phyloP scores from a whole-genome alignment of 2,113 vertebrate genomes.

The Cyphomyrus discorhynchus region DNA sequence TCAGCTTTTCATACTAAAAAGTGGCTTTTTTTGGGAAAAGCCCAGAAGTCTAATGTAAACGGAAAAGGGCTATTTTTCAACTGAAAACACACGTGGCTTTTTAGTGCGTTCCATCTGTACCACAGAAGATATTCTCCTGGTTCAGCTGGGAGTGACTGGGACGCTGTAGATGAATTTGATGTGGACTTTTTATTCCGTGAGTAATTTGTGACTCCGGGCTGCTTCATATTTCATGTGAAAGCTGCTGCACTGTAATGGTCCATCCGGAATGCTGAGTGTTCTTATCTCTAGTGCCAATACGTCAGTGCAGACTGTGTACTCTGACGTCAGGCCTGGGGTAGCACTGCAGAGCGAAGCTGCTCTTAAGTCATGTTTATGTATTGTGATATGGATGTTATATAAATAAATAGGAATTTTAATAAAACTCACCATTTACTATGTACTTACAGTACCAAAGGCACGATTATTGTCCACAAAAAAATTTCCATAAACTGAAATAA shows the following conservation, averaged over 20 bases:
- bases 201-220: not conserved
- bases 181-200: not conserved
- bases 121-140: not conserved
- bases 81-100: not conserved
- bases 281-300: not conserved
- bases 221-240: not conserved
- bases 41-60: not conserved
- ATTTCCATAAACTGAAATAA: not conserved
- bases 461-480: not conserved
- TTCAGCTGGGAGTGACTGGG: not conserved
- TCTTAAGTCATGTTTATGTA: not conserved
- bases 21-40: slow-evolving; percentile 6
- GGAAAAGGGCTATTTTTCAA: not conserved
- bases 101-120: not conserved
- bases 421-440: not conserved
- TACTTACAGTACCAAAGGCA: not conserved
- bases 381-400: not conserved
- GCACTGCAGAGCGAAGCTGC: not conserved
- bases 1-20: slow-evolving; percentile 24
- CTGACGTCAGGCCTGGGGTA: not conserved
- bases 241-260: not conserved
- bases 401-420: not conserved
- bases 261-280: not conserved
- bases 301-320: not conserved
- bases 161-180: not conserved